A percentile compares a stretch with the other conserved stretches of the same genome.
These are phyloP conservation scores for Plectropomus leopardus DNA, from an alignment of 2,113 vertebrate genomes.

Conservation along the genomic window DNA sequence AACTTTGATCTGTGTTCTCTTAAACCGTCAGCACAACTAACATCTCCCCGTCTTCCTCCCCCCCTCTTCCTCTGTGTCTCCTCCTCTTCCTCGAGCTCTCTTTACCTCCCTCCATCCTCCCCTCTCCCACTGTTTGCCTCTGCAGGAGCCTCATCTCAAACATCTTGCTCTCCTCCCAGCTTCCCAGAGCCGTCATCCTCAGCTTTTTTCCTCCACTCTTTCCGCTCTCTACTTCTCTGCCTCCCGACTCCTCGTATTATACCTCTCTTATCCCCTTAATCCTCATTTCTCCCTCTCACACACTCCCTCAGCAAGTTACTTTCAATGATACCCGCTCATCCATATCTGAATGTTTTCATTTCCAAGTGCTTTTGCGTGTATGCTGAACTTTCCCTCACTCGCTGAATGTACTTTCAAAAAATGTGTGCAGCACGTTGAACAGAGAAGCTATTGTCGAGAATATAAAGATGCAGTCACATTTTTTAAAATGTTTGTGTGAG, in stretches of 20 bases:
- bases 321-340: conserved; percentile 27
- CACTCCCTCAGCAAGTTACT: conserved; percentile 43
- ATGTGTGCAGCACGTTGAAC: conserved; percentile 12
- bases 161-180: conserved; percentile 28
- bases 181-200: conserved; percentile 36
- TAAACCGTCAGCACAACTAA: conserved; percentile 79
- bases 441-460: conserved; percentile 22
- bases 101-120: conserved; percentile 20
- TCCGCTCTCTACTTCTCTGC: conserved; percentile 33
- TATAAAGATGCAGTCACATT: conserved; percentile 29
- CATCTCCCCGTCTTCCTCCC: conserved; percentile 51
- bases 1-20: conserved; percentile 80
- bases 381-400: conserved; percentile 10
- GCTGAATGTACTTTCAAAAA: background rate
- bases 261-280: conserved; percentile 59
- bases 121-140: conserved; percentile 32
- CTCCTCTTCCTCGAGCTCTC: conserved; percentile 25
- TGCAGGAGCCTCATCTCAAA: conserved; percentile 42
- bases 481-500: conserved; percentile 42
- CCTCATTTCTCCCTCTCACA: conserved; percentile 51
- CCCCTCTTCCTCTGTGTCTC: conserved; percentile 23
- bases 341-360: conserved; percentile 50
- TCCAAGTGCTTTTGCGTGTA: conserved; percentile 37
- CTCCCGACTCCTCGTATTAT: conserved; percentile 49
- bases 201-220: background rate